phyloP scores from a whole-genome alignment of 2,113 vertebrate genomes.

The Myocastor coypus region DNA sequence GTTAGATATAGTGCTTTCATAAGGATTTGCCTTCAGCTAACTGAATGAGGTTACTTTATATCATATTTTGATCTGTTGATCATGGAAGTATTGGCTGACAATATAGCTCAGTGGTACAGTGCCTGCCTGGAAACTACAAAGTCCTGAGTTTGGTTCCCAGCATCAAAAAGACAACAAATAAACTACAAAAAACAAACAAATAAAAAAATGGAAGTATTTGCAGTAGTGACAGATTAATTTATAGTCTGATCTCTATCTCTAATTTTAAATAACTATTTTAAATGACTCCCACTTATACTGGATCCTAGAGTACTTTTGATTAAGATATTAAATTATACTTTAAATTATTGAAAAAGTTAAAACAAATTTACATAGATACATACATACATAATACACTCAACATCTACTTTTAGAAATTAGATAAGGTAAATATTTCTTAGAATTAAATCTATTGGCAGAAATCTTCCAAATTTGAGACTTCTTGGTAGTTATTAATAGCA shows the following conservation, averaged over 20 bases:
- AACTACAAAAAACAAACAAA: no score
- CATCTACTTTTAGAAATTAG: constrained; percentile 24
- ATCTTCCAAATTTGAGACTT: constrained; percentile 33
- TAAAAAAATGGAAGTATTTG: not conserved
- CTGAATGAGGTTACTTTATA: not conserved
- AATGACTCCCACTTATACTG: not conserved
- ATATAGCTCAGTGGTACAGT: no score
- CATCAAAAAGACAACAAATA: no score
- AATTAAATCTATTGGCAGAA: constrained; percentile 46
- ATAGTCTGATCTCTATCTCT: not conserved
- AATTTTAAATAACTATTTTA: not conserved
- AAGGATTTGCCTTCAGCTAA: constrained; percentile 33
- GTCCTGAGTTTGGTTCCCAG: no score
- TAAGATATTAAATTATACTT: constrained; percentile 41
- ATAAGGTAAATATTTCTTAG: not conserved
- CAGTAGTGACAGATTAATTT: not conserved
- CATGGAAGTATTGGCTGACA: not conserved
- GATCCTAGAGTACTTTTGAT: not conserved
- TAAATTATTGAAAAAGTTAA: constrained; percentile 20
- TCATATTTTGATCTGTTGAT: not conserved
- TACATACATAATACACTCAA: not conserved
- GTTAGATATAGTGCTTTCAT: not conserved
- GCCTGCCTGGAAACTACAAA: no score
- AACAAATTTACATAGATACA: not conserved
- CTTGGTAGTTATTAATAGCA: not conserved